A percentile compares a stretch with the other conserved stretches of the same genome.
Evolutionary conservation across 35 echinoderm and acorn worm genomes (phyloP).

Genomic region (Acanthaster planci): DNA sequence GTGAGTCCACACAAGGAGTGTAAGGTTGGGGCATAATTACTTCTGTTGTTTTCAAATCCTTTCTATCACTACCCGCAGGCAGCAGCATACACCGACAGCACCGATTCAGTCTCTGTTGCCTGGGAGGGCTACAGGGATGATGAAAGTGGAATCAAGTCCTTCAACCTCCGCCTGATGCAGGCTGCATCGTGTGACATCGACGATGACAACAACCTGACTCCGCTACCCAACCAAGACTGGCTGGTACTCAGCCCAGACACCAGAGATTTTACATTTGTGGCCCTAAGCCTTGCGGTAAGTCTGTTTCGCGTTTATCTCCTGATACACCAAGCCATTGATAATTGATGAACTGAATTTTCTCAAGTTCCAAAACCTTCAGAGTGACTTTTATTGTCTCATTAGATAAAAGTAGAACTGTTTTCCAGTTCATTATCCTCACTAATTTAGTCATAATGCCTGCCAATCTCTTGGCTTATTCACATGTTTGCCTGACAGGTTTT

Average conservation of each 20-base stretch:
- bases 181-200: not conserved
- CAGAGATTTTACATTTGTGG: not conserved
- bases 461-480: no score
- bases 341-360: not conserved
- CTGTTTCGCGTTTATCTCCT: not conserved
- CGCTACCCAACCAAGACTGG: not conserved
- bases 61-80: not conserved
- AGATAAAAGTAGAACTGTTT: no score
- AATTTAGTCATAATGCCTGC: no score
- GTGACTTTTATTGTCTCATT: no score
- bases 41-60: not conserved
- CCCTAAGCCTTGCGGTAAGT: not conserved
- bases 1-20: no score
- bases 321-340: not conserved
- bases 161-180: constrained; percentile 2
- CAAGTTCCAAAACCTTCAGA: not conserved
- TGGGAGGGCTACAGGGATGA: constrained; percentile 12
- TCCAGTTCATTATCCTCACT: no score
- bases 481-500: no score
- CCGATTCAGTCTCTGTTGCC: not conserved
- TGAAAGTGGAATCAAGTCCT: constrained; percentile 6
- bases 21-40: no score
- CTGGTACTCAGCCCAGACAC: not conserved
- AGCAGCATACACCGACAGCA: not conserved
- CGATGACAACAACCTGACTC: not conserved